Evolutionary conservation across 2,113 vertebrate genomes (phyloP).

Genomic region (Oostethus manadensis): DNA sequence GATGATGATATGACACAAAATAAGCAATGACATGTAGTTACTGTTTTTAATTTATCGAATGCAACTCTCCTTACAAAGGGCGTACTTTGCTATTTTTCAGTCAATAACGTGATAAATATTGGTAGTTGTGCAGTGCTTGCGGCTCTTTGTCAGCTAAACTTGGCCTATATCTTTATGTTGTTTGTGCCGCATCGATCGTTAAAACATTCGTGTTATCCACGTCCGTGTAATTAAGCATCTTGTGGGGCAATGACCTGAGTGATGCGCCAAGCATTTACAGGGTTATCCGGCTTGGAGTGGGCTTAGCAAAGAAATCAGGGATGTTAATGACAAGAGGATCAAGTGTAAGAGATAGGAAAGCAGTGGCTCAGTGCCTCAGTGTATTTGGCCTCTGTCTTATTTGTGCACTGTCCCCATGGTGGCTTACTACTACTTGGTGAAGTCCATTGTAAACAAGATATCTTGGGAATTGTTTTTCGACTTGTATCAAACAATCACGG

Average conservation of each 20-base stretch:
- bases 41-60: background rate
- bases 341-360: constrained; percentile 37
- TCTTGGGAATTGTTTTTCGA: background rate
- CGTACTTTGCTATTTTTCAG: background rate
- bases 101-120: background rate
- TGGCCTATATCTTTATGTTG: constrained; percentile 33
- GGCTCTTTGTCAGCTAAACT: constrained; percentile 3
- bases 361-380: constrained; percentile 5
- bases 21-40: background rate
- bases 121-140: background rate
- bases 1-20: constrained; percentile 1
- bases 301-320: constrained; percentile 56
- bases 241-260: constrained; percentile 43
- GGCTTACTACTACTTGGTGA: background rate
- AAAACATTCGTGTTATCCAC: constrained; percentile 44
- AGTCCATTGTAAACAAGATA: background rate
- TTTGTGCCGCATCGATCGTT: constrained; percentile 31
- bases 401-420: background rate
- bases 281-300: constrained; percentile 49
- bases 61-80: constrained; percentile 20
- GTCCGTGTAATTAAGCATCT: constrained; percentile 57
- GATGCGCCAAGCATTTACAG: constrained; percentile 41
- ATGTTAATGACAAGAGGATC: constrained; percentile 65
- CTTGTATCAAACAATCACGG: background rate
- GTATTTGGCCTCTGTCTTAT: constrained; percentile 9